Conservation (phyloP, 2,888 invertebrate genomes). For the Lasiommata megera region DNA sequence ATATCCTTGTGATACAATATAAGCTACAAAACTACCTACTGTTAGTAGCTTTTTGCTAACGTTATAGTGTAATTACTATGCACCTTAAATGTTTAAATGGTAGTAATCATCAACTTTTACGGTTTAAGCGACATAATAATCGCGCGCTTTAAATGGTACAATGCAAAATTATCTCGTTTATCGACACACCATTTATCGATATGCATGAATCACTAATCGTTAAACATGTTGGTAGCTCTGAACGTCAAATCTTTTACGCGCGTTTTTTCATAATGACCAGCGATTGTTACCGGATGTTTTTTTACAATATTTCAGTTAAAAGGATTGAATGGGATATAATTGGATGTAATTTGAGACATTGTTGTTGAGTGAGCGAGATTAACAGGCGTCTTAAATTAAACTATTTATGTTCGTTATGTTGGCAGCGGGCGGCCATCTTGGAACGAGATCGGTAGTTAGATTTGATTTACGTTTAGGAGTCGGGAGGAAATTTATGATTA, state of each 20-base stretch:
- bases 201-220: slow-evolving; percentile 43
- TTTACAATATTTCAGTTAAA: slow-evolving; percentile 63
- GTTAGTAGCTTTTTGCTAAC: slow-evolving; percentile 19
- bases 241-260: slow-evolving; percentile 71
- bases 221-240: slow-evolving; percentile 66
- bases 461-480: slow-evolving; percentile 58
- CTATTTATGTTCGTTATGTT: slow-evolving; percentile 62
- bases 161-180: slow-evolving; percentile 28
- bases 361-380: slow-evolving; percentile 64
- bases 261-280: slow-evolving; percentile 71
- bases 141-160: slow-evolving; percentile 25
- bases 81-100: slow-evolving; percentile 22
- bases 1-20: slow-evolving; percentile 15
- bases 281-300: slow-evolving; percentile 66
- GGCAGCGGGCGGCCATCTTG: slow-evolving; percentile 67
- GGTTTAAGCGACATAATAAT: slow-evolving; percentile 31
- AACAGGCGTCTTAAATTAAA: slow-evolving; percentile 62
- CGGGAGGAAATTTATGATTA: slow-evolving; percentile 59
- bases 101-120: slow-evolving; percentile 31
- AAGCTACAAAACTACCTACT: slow-evolving; percentile 9
- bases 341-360: slow-evolving; percentile 80
- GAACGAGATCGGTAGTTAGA: slow-evolving; percentile 59
- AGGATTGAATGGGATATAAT: slow-evolving; percentile 79
- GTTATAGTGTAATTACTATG: slow-evolving; percentile 20
- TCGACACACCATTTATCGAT: slow-evolving; percentile 43